Conservation (phyloP, 2,113 vertebrate genomes). For the Xiphorhynchus elegans region DNA sequence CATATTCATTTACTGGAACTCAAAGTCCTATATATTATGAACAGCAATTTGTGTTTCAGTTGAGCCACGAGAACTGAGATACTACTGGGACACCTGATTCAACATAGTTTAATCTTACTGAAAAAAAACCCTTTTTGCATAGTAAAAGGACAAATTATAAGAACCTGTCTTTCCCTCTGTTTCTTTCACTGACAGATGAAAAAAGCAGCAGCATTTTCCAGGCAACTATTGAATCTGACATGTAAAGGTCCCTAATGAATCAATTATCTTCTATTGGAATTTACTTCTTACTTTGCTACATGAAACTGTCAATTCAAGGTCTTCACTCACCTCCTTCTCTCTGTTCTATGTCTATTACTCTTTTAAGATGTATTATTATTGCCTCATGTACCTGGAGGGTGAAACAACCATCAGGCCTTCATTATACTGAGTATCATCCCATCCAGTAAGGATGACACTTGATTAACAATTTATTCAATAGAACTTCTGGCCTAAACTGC, state of each 20-base stretch:
- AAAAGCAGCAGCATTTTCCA: not conserved
- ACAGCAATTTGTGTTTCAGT: not conserved
- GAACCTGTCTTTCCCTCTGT: not conserved
- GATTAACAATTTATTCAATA: not conserved
- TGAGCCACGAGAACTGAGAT: not conserved
- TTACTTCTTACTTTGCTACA: not conserved
- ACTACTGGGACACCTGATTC: not conserved
- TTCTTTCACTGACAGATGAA: not conserved
- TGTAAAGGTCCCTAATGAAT: not conserved
- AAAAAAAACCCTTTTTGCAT: not conserved
- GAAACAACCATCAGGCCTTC: not conserved
- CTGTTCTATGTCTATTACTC: not conserved
- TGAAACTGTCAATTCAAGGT: not conserved
- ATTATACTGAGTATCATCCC: not conserved
- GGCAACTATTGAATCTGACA: not conserved
- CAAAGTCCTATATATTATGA: not conserved
- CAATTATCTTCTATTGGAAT: constrained; percentile 21
- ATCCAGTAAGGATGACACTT: not conserved
- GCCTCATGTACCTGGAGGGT: not conserved
- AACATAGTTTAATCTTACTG: not conserved
- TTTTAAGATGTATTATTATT: not conserved
- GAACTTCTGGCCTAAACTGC: not conserved
- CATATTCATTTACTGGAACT: not conserved
- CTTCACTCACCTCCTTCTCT: not conserved
- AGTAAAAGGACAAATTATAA: not conserved